Evolutionary conservation across 2,797 vertebrate species (phyloP).

Genomic region (Paguma larvata): DNA sequence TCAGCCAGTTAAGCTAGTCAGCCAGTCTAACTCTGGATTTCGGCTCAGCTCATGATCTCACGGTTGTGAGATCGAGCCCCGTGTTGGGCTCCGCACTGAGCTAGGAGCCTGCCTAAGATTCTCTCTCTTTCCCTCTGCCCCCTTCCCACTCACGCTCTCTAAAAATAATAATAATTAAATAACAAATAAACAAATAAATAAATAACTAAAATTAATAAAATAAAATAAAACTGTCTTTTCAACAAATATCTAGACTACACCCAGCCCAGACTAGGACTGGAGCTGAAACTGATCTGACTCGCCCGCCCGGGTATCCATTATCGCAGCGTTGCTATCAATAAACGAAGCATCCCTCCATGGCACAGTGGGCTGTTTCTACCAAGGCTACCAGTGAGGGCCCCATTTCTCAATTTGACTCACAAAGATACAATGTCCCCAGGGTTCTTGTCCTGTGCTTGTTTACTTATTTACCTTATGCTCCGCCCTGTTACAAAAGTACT

Average conservation of each 20-base stretch:
- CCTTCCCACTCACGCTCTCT: too few species aligned
- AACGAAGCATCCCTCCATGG: background rate
- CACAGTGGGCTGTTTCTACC: background rate
- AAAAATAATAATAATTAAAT: too few species aligned
- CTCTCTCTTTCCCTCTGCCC: too few species aligned
- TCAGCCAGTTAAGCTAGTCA: too few species aligned
- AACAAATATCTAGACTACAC: background rate
- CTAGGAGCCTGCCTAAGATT: too few species aligned
- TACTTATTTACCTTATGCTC: background rate
- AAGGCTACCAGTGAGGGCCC: background rate
- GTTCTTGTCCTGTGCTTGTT: background rate
- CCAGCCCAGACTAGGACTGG: background rate
- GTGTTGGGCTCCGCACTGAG: too few species aligned
- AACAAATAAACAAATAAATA: too few species aligned
- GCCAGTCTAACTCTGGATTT: too few species aligned
- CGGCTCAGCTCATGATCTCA: too few species aligned
- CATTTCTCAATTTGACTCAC: background rate
- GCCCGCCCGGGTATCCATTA: background rate
- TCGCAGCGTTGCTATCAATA: background rate
- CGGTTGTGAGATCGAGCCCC: too few species aligned
- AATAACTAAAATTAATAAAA: too few species aligned
- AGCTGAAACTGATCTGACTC: background rate
- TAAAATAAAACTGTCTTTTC: background rate
- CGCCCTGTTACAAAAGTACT: slow-evolving; percentile 4
- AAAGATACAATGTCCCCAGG: background rate